phyloP scores from a whole-genome alignment of 2,888 invertebrate species.

The Hoplodrina ambigua region DNA sequence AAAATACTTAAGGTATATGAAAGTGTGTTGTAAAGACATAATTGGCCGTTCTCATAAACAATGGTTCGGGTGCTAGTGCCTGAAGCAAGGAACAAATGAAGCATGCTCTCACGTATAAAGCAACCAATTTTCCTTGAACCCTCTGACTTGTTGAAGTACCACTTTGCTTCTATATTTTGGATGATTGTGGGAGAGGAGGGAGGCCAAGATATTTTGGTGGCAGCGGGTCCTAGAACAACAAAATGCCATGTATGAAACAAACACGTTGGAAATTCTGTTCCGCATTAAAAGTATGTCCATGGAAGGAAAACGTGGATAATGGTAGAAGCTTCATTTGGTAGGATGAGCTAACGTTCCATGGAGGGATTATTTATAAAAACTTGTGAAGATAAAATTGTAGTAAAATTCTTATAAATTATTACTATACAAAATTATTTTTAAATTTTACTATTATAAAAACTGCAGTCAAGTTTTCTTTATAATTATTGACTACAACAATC shows the following conservation, averaged over 20 bases:
- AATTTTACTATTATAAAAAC: neutral
- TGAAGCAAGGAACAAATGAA: slow-evolving; percentile 83
- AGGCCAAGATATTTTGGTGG: slow-evolving; percentile 68
- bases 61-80: slow-evolving; percentile 82
- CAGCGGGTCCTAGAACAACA: slow-evolving; percentile 73
- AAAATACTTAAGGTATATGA: slow-evolving; percentile 76
- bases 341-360: slow-evolving; percentile 23
- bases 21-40: slow-evolving; percentile 83
- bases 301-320: slow-evolving; percentile 67
- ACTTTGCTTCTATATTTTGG: slow-evolving; percentile 30
- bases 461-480: too few relatives aligned
- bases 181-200: slow-evolving; percentile 33
- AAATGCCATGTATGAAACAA: slow-evolving; percentile 79
- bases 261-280: slow-evolving; percentile 77
- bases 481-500: neutral
- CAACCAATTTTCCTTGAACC: slow-evolving; percentile 72
- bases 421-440: neutral
- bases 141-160: slow-evolving; percentile 39
- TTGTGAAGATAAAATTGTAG: neutral
- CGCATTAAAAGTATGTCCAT: slow-evolving; percentile 72
- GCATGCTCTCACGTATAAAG: slow-evolving; percentile 82
- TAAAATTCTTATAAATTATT: neutral
- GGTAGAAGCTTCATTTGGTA: slow-evolving; percentile 54
- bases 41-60: slow-evolving; percentile 86
- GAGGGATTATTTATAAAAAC: slow-evolving; percentile 13